Percentiles rank a stretch among this genome's conserved stretches.
These are phyloP conservation scores for Cryptoleucopteryx plumbea DNA, from an alignment of 2,113 vertebrate genomes.

Conservation along the genomic window DNA sequence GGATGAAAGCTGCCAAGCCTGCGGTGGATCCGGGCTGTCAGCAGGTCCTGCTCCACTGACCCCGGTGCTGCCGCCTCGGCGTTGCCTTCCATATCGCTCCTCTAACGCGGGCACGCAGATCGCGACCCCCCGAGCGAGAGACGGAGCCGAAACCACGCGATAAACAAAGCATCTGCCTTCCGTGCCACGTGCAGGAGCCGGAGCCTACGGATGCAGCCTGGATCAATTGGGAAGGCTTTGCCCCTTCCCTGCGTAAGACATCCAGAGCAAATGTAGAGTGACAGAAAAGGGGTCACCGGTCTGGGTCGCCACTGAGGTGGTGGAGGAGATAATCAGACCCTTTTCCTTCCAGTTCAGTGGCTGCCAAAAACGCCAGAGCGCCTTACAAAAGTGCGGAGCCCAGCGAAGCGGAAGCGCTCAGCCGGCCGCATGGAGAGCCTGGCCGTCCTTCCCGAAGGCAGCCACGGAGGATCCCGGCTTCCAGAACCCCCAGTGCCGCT, in stretches of 20 bases:
- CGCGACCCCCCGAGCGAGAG: not conserved
- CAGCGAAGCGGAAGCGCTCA: not conserved
- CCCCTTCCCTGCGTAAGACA: slow-evolving; percentile 30
- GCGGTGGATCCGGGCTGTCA: not conserved
- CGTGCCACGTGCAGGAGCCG: not conserved
- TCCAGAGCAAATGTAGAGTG: slow-evolving; percentile 42
- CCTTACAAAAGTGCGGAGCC: not conserved
- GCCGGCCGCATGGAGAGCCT: not conserved
- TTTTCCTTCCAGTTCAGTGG: slow-evolving; percentile 43
- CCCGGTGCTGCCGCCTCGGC: fast-evolving
- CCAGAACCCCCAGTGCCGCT: fast-evolving
- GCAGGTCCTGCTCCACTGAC: not conserved
- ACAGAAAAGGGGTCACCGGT: slow-evolving; percentile 50
- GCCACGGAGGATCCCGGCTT: not conserved
- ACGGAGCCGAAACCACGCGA: fast-evolving
- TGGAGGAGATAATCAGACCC: slow-evolving; percentile 60
- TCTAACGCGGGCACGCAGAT: not conserved
- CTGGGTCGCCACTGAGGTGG: slow-evolving; percentile 32
- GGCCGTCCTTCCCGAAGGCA: not conserved
- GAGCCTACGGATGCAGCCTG: not conserved
- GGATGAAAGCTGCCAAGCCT: not conserved
- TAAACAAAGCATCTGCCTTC: not conserved
- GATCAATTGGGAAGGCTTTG: not conserved
- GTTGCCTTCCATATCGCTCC: fast-evolving
- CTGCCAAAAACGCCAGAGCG: not conserved